Evolutionary conservation across 2,888 invertebrate genomes (phyloP).

Genomic region (Ethmia dodecea): DNA sequence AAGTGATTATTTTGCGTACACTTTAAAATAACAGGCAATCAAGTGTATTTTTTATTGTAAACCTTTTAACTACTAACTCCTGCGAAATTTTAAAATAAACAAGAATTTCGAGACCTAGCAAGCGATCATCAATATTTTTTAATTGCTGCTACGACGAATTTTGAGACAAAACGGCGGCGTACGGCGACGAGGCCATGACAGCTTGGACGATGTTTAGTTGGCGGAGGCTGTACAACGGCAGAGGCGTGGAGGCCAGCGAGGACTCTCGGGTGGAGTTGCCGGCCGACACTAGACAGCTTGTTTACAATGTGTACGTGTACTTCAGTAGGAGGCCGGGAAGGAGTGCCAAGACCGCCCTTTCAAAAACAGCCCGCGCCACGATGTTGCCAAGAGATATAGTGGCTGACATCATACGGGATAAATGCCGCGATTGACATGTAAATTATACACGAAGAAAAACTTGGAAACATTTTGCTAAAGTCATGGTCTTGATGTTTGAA

Average conservation of each 20-base stretch:
- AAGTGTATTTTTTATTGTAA: too few species aligned
- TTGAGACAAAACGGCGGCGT: slow-evolving; percentile 61
- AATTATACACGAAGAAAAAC: slow-evolving; percentile 1
- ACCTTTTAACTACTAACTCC: too few species aligned
- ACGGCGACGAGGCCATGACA: slow-evolving; percentile 72
- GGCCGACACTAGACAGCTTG: slow-evolving; percentile 64
- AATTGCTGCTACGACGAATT: background rate
- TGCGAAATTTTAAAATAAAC: too few species aligned
- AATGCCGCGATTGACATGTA: slow-evolving; percentile 37
- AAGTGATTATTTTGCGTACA: too few species aligned
- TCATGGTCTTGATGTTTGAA: background rate
- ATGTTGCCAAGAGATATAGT: slow-evolving; percentile 68
- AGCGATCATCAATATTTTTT: too few species aligned
- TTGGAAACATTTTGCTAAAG: background rate
- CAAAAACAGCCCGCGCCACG: slow-evolving; percentile 65
- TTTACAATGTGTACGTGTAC: slow-evolving; percentile 69
- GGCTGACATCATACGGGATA: slow-evolving; percentile 64
- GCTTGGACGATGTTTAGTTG: slow-evolving; percentile 75
- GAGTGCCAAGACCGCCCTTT: slow-evolving; percentile 53
- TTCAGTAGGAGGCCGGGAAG: slow-evolving; percentile 62
- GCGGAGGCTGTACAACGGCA: slow-evolving; percentile 61
- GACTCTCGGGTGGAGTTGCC: slow-evolving; percentile 56
- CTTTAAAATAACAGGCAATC: too few species aligned
- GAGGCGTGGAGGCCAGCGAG: slow-evolving; percentile 43
- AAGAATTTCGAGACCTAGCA: too few species aligned